phyloP scores from a whole-genome alignment of 2,888 invertebrate genomes.

The Acrobasis consociella region DNA sequence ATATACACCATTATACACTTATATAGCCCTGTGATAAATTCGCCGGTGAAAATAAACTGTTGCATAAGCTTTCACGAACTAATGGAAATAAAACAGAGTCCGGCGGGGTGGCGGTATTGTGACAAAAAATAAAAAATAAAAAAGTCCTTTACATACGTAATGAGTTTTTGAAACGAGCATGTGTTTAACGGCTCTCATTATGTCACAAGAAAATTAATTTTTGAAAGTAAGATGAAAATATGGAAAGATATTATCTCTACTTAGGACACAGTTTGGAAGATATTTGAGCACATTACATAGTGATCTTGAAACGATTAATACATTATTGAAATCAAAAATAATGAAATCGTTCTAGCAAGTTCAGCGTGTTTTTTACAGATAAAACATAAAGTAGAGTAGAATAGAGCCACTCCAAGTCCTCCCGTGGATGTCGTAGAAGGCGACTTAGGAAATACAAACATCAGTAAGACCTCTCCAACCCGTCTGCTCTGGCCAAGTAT shows the following conservation, averaged over 20 bases:
- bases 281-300: neutral
- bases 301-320: no score
- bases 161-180: slow-evolving; percentile 9
- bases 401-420: no score
- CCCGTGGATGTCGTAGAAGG: no score
- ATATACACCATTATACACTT: no score
- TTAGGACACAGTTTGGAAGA: neutral
- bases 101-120: neutral
- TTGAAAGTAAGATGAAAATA: neutral
- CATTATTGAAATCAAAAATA: no score
- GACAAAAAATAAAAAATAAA: slow-evolving; percentile 9
- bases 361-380: no score
- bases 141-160: slow-evolving; percentile 8
- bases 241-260: neutral
- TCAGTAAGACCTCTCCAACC: no score
- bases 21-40: neutral
- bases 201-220: neutral
- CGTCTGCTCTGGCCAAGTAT: no score
- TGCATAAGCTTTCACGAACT: slow-evolving; percentile 6
- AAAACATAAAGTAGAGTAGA: no score
- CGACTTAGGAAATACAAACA: no score
- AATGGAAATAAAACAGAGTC: slow-evolving; percentile 13
- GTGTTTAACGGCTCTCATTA: slow-evolving; percentile 11
- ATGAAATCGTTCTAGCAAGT: no score
- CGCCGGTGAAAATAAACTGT: neutral